Conservation (phyloP, 2,113 vertebrate genomes). For the Actenoides lindsayi region DNA sequence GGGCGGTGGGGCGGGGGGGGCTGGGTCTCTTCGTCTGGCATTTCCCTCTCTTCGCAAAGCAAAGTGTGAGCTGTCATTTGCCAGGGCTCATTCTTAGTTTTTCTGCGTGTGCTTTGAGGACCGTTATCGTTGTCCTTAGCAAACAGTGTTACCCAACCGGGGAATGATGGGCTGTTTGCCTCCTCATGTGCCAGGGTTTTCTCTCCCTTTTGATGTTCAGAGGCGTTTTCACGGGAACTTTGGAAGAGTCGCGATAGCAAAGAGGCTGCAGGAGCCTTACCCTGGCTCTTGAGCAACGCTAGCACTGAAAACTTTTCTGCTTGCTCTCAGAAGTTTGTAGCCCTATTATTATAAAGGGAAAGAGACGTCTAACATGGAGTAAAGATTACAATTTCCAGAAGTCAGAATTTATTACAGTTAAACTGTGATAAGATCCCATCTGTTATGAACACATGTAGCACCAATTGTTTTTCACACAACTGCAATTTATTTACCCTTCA, state of each 20-base stretch:
- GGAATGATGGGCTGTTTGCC: not conserved
- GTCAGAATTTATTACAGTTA: conserved; percentile 66
- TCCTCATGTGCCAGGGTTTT: not conserved
- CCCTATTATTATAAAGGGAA: not conserved
- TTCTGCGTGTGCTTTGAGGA: not conserved
- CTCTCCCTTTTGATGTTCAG: not conserved
- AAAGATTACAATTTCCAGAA: conserved; percentile 67
- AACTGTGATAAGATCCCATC: conserved; percentile 70
- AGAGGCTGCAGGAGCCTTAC: not conserved
- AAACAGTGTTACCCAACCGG: not conserved
- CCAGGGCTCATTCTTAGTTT: not conserved
- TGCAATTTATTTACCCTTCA: conserved; percentile 68
- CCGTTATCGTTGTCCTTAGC: not conserved
- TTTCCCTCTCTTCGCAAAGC: not conserved
- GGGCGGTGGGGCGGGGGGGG: not conserved
- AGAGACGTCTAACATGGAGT: not conserved
- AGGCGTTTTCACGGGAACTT: not conserved
- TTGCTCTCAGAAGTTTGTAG: conserved; percentile 6
- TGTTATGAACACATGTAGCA: conserved; percentile 63
- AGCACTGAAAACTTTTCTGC: not conserved
- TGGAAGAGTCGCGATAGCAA: too few species aligned
- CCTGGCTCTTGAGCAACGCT: not conserved
- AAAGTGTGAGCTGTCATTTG: not conserved
- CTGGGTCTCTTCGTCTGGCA: not conserved
- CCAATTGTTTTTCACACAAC: conserved; percentile 68